Evolutionary conservation across 1,140 invertebrate species (phyloP), one percentile per base, ranked within the genome.

Genomic region (Cephus cinctus): DNA sequence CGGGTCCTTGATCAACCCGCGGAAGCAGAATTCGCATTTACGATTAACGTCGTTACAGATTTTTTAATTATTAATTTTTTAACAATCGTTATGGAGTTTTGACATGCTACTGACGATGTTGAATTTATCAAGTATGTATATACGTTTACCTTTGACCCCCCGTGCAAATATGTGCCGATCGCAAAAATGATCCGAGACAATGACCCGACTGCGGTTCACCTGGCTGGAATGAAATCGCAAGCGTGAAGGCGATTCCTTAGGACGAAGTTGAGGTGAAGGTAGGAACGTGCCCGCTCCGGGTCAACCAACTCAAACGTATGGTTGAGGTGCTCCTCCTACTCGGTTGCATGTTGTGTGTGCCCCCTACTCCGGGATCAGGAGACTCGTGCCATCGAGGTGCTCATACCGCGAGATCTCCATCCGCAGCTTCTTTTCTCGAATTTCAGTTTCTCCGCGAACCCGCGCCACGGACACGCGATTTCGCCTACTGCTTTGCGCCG

Each of bases 261-360:
- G 61, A 64, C 61, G 63, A 61, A 62, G 59, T 64, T 60, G 64
- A 64, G 61, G 61, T 64, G 59, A 67, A 70, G 69, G 63, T 69
- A 67, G 59, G 57, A 65, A 64, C 62, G 59, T 69, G 60, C 48
- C 52, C 54, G 61, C 62, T 66, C 51, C 71, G 64, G 71, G 72
- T 73, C 72, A 73, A 75, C 70, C 71, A 75, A 75, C 71, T 75
- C 69, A 65, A 63, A 65, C 56, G 65, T 69, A 65, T 50, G 48
- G 53, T 56, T 44, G 61, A 21, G 45, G 39, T 25, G 49, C 50
- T 25, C 39, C 41, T 32, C 51, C 46, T 36, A 46, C 43, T 52
- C 12, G 54, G 54, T 67, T 60, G 59, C 56, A 62, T 55, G 55
- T 63, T 57, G 57, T 62, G 57, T 56, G 57, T 57, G 39, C 56